phyloP scores from a whole-genome alignment of 2,113 vertebrate genomes.

The Aleadryas rufinucha region DNA sequence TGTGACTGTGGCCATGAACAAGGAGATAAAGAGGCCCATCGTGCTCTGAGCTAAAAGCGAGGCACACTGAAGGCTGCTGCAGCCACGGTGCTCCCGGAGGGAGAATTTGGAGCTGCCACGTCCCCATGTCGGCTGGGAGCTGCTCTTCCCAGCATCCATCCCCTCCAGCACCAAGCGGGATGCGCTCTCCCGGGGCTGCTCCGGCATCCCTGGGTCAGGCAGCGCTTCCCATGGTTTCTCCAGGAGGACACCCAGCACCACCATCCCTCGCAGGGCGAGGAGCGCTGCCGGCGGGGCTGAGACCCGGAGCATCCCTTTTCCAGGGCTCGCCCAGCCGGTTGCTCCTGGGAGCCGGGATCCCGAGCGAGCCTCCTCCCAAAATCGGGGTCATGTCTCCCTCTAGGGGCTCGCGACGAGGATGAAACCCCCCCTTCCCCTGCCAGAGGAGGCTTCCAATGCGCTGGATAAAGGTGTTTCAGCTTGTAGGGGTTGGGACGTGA shows the following conservation, averaged over 20 bases:
- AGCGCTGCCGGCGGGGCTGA: background rate
- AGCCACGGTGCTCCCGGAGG: background rate
- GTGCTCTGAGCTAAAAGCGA: background rate
- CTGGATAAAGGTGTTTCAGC: background rate
- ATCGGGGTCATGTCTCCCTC: conserved; percentile 55
- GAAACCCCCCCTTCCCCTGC: background rate
- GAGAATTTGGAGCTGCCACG: accelerated
- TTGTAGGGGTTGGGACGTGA: background rate
- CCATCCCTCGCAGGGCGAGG: accelerated
- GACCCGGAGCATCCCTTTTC: background rate
- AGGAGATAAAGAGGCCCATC: background rate
- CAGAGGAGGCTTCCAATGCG: accelerated
- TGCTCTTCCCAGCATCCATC: background rate
- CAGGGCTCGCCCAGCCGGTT: accelerated
- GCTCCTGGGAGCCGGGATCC: background rate
- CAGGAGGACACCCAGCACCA: accelerated
- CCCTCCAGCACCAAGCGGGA: accelerated
- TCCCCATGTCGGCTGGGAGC: background rate
- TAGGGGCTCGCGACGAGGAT: conserved; percentile 19
- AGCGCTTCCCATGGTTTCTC: accelerated
- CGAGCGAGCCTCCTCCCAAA: background rate
- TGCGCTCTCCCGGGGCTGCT: accelerated
- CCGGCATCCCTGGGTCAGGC: background rate
- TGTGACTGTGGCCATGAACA: accelerated
- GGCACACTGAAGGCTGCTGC: accelerated